phyloP scores from a whole-genome alignment of 2,113 vertebrate species.

The Climacteris rufus region DNA sequence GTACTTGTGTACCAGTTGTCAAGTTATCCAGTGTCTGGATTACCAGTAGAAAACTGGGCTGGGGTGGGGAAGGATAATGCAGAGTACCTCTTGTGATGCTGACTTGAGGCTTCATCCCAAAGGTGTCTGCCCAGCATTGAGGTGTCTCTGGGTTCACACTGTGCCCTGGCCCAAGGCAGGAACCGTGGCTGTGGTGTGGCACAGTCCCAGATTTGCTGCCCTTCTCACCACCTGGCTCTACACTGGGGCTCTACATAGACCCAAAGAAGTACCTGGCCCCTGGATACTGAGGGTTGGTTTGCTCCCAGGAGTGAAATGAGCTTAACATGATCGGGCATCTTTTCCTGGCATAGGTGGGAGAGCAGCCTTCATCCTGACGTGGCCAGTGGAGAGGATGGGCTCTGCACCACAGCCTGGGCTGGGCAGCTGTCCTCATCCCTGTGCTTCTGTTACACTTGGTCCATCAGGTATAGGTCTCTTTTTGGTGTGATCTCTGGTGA shows the following conservation, averaged over 20 bases:
- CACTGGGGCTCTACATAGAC: not conserved
- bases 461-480: not conserved
- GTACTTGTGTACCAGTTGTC: not conserved
- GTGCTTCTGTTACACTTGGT: not conserved
- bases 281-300: not conserved
- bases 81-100: not conserved
- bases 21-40: conserved; percentile 10
- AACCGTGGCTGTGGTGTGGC: not conserved
- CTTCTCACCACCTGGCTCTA: not conserved
- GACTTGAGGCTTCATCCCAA: not conserved
- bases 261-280: not conserved
- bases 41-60: not conserved
- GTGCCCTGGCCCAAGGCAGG: not conserved
- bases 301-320: not conserved
- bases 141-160: not conserved
- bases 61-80: not conserved
- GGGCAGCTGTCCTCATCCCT: accelerated
- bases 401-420: not conserved
- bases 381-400: not conserved
- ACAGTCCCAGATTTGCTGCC: not conserved
- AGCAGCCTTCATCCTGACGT: not conserved
- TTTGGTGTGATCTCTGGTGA: not conserved
- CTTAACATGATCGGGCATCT: accelerated
- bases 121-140: not conserved
- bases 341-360: accelerated